Evolutionary conservation across 2,113 vertebrate species (phyloP), one percentile per base, ranked within the genome.

Genomic region (Salvelinus namaycush): DNA sequence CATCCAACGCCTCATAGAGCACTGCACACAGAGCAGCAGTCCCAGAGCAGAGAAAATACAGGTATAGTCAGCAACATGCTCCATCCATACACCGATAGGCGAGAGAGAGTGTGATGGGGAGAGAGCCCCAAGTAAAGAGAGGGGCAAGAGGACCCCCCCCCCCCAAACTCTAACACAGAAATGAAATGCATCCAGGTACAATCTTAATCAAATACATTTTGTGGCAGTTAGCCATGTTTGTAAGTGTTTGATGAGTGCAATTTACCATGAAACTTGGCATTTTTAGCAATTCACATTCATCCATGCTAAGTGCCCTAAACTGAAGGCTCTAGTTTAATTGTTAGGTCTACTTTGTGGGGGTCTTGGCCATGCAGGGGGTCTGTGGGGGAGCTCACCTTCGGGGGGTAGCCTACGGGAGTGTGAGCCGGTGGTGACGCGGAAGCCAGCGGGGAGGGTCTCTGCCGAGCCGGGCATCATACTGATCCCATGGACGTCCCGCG

Each of bases 381-480:
- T 54, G 65, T 8, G 68, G 9, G 24, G 75, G 82, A 8, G 5
- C 92, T 0, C 91, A 99, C 98, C 96, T 2, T 99, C 98, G 0
- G 95, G 93, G 1, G 97, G 82, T 93, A 97, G 93, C 91, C 97
- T 96, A 39, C 96, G 93, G 0, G 97, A 96, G 87, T 97, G 96
- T 34, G 97, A 98, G 0, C 97, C 98, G 0, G 97, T 92, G 75
- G 96, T 99, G 87, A 99, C 93, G 57, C 98, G 95, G 91, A 99
- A 99, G 1, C 98, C 98, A 0, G 97, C 97, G 0, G 98, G 98
- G 81, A 99, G 93, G 0, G 97, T 99, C 92, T 99, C 97, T 0
- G 97, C 97, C 0, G 97, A 98, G 2, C 98, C 98, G 0, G 98
- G 97, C 98, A 99, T 99, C 97, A 99, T 99, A 86, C 97, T 98